Evolutionary conservation across 2,888 invertebrate genomes (phyloP), one percentile per base, ranked within the genome.

Genomic region (Andrena flavipes): DNA sequence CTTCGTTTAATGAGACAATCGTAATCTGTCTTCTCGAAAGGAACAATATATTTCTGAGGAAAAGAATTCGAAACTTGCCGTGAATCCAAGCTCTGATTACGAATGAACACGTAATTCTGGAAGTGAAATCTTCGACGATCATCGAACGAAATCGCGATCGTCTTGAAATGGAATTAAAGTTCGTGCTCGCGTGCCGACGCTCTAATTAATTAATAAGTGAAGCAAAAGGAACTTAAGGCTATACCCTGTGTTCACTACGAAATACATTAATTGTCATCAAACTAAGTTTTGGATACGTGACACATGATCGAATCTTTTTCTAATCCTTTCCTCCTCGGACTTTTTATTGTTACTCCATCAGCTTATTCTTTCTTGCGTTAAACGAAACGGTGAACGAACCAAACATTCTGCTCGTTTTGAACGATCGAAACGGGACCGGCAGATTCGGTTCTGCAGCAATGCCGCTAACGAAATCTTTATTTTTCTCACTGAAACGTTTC

Each of bases 401-500:
- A n/a, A 30, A 30, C 26, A 59, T 59, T 59, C 30, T 8, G 30
- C 30, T 69, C 8, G 54, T 56, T 56, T 42, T 56, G 13, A n/a
- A 56, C 56, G 56, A 62, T 29, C 35, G 64, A 35, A 56, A 64
- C 72, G 20, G 49, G 30, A 35, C 29, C 5, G 42, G 29, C 48
- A 29, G 54, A 73, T 64, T 64, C 16, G 10, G 5, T 65, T 65
- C n/a, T 6, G 30, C 64, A 68, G 62, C 20, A 23, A 62, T 16
- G 60, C 51, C 42, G 49, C 33, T 56, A 48, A 48, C 74, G 59
- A 65, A 68, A 65, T 77, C 62, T 42, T 72, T 51, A 73, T 75
- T 82, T 74, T 73, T 74, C 33, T 62, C 79, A 59, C 48, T 6
- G 69, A n/a, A 69, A 59, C 56, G 62, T 63, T 82, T 74, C 30